Base-by-base conservation (phyloP, 2,888 invertebrate species). In the Pseudoips prasinana region DNA sequence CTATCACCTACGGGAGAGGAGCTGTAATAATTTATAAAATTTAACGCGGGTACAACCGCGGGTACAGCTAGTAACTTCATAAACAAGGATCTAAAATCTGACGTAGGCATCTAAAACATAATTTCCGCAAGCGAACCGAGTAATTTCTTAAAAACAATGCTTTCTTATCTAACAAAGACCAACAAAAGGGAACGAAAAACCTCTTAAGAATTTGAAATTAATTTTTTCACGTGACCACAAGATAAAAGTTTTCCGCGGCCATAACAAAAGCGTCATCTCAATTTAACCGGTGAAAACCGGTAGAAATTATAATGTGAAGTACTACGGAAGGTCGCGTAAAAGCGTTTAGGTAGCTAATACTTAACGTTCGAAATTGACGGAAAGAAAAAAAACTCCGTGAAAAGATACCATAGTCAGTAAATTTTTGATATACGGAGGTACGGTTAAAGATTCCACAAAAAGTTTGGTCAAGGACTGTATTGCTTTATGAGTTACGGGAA, bases 131-230 rank as follows among this genome's bases (percentile, higher is more conserved):
- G 53, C 38, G 44, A 53, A 46, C 45, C 44, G 42, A 55, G 54
- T 59, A 61, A 60, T 57, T 59, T 55, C 54, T 53, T 54, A 61
- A 52, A 66, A 69, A 66, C 66, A 72, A 69, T 62, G 59, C 55
- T 30, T 56, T 53, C 61, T 69, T 71, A 65, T 64, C 66, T 56
- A 50, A 58, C 58, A 59, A 58, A 50, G 51, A 51, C 46, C 39
- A 64, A 72, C 66, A 71, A 70, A n/a, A 65, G 56, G 66, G 35
- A 54, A 43, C 41, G 47, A 59, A 59, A 65, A 54, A 45, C 53
- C 46, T 46, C 54, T 54, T 57, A 48, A 64, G 59, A 64, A 64
- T 69, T 67, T 53, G 39, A 64, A 64, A 62, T 71, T 61, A 56
- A 47, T 64, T 64, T 66, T 64, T 67, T 62, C 53, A 58, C 51